A percentile compares a stretch with the other conserved stretches of the same genome.
Conservation (phyloP, 1,140 invertebrate species). For the Drosophila melanica region DNA sequence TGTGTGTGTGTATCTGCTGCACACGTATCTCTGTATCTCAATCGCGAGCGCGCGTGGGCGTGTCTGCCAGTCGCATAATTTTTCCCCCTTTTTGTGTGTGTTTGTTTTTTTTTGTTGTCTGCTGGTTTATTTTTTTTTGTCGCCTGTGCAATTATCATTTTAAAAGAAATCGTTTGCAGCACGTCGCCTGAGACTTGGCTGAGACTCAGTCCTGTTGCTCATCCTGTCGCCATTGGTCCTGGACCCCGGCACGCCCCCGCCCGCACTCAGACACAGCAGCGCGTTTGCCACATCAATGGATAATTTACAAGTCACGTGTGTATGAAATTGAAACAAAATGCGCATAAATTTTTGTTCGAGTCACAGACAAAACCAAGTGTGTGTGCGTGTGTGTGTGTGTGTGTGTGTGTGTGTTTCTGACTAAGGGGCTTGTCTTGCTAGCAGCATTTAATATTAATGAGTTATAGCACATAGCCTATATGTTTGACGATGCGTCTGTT, state of each 20-base stretch:
- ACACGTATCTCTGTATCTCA: slow-evolving; percentile 18
- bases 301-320: slow-evolving; percentile 82
- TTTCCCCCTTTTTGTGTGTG: background rate
- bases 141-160: slow-evolving; percentile 30
- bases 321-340: slow-evolving; percentile 82
- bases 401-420: slow-evolving; percentile 34
- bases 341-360: slow-evolving; percentile 70
- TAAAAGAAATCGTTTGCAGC: slow-evolving; percentile 26
- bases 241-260: background rate
- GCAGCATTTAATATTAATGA: slow-evolving; percentile 81
- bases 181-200: slow-evolving; percentile 12
- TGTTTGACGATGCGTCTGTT: slow-evolving; percentile 79
- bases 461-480: slow-evolving; percentile 82
- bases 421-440: slow-evolving; percentile 73
- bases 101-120: slow-evolving; percentile 15
- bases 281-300: slow-evolving; percentile 77
- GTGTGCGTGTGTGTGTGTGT: slow-evolving; percentile 12
- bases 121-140: slow-evolving; percentile 28
- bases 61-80: slow-evolving; percentile 10
- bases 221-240: slow-evolving; percentile 23
- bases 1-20: slow-evolving; percentile 4
- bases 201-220: slow-evolving; percentile 16
- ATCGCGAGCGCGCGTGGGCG: slow-evolving; percentile 37
- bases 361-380: slow-evolving; percentile 34
- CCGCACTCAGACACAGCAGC: slow-evolving; percentile 15